Evolutionary conservation across 2,888 invertebrate species (phyloP).

Genomic region (Patella depressa): DNA sequence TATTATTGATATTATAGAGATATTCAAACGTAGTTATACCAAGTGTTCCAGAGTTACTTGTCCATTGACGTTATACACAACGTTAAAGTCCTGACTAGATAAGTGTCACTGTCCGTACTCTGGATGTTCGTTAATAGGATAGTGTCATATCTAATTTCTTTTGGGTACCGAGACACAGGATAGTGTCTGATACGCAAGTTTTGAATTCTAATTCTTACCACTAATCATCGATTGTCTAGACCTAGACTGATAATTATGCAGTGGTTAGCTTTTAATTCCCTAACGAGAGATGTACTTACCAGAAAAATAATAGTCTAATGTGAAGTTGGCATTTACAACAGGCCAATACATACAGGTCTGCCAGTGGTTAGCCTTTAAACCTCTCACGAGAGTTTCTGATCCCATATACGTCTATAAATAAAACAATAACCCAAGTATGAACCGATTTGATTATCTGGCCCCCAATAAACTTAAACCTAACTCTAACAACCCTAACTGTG

Average conservation of each 20-base stretch:
- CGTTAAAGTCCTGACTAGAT: no score
- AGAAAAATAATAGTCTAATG: constrained; percentile 54
- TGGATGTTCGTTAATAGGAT: no score
- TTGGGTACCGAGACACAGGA: no score
- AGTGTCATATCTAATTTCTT: no score
- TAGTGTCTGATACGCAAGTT: background rate
- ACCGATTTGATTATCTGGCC: background rate
- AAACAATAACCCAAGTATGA: background rate
- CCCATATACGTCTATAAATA: constrained; percentile 46
- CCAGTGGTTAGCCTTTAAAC: constrained; percentile 48
- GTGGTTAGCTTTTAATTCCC: constrained; percentile 2
- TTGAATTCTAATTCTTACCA: background rate
- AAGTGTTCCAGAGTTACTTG: no score
- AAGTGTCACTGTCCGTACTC: no score
- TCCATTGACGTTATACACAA: no score
- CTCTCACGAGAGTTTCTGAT: constrained; percentile 34
- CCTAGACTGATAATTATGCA: background rate
- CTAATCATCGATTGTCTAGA: background rate
- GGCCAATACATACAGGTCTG: constrained; percentile 46
- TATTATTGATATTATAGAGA: no score
- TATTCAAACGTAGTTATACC: no score
- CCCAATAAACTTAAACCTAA: background rate
- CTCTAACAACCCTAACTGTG: no score
- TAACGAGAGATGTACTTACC: constrained; percentile 25
- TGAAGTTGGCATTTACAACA: constrained; percentile 41